Conservation (phyloP, 37 sponge, comb jelly and placozoan genomes). For the Chondrilla cf. caribensis region DNA sequence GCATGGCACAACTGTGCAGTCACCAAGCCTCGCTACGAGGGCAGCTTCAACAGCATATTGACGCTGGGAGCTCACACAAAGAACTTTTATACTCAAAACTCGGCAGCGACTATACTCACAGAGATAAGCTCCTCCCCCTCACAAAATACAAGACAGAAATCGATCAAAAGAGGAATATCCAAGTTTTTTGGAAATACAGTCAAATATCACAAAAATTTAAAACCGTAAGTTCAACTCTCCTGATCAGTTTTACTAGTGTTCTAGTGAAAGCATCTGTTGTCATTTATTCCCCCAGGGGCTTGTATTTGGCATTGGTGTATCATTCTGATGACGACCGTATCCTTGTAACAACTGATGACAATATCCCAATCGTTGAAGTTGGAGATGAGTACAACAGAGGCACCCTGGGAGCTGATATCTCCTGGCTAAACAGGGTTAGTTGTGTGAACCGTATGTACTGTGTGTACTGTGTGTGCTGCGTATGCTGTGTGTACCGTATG, state of each 20-base stretch:
- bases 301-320: slow-evolving; percentile 55
- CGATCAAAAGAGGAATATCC: slow-evolving; percentile 49
- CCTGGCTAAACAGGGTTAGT: slow-evolving; percentile 70
- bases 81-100: slow-evolving; percentile 18
- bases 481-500: too few relatives aligned
- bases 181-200: slow-evolving; percentile 45
- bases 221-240: slow-evolving; percentile 60
- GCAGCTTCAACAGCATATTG: slow-evolving; percentile 49
- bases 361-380: slow-evolving; percentile 74
- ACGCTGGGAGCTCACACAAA: slow-evolving; percentile 44
- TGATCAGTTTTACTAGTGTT: not conserved
- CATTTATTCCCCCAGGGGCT: slow-evolving; percentile 36
- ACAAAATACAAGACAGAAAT: not conserved
- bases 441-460: too few relatives aligned
- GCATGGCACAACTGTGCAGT: slow-evolving; percentile 60
- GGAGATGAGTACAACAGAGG: slow-evolving; percentile 48
- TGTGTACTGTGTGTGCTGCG: too few relatives aligned
- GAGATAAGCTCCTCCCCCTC: slow-evolving; percentile 17
- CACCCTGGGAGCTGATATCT: slow-evolving; percentile 60
- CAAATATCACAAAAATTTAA: slow-evolving; percentile 55
- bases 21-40: slow-evolving; percentile 61
- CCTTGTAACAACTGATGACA: slow-evolving; percentile 65
- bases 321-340: slow-evolving; percentile 58
- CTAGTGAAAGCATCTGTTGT: not conserved
- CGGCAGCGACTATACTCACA: not conserved